phyloP scores from a whole-genome alignment of 2,113 vertebrate genomes.

The Semnornis frantzii region DNA sequence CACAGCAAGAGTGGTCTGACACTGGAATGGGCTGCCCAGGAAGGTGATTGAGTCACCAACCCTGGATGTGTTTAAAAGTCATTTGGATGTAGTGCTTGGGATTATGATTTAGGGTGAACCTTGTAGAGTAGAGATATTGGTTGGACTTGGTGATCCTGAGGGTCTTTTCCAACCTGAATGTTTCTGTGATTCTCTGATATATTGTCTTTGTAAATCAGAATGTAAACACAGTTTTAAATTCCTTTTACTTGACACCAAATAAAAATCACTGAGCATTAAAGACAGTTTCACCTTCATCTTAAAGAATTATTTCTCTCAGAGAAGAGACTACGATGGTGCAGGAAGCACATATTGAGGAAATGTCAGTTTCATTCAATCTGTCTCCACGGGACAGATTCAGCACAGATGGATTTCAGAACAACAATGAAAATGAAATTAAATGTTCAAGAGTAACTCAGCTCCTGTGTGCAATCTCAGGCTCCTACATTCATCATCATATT shows the following conservation, averaged over 20 bases:
- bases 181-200: too few species aligned
- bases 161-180: too few species aligned
- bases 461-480: not conserved
- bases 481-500: not conserved
- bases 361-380: not conserved
- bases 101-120: too few species aligned
- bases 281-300: not conserved
- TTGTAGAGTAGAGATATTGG: too few species aligned
- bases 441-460: not conserved
- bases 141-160: too few species aligned
- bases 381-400: not conserved
- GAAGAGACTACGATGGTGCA: not conserved
- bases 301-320: not conserved
- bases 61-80: too few species aligned
- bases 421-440: not conserved
- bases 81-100: too few species aligned
- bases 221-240: not conserved
- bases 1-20: too few species aligned
- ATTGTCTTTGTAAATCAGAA: not conserved
- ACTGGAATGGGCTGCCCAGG: too few species aligned
- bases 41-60: too few species aligned
- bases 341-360: not conserved
- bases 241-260: not conserved
- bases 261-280: not conserved
- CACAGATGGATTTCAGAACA: not conserved